phyloP scores from a whole-genome alignment of 1,140 invertebrate species.

The Dufourea novaeangliae region DNA sequence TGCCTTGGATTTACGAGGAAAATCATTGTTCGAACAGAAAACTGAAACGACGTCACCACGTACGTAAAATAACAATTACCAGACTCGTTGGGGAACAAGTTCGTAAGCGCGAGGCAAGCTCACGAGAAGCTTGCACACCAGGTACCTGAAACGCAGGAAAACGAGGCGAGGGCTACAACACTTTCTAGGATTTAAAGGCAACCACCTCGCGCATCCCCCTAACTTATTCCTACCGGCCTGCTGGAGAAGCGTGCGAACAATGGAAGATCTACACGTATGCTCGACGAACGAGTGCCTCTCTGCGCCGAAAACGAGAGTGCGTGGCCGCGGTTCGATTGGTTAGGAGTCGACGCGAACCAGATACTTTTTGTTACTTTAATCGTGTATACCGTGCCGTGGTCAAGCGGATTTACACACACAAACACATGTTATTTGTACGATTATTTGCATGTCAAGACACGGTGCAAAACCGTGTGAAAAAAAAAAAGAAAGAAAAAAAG shows the following conservation, averaged over 20 bases:
- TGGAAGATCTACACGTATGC: neutral
- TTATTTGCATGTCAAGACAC: conserved; percentile 23
- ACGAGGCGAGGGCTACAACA: neutral
- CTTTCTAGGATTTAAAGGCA: conserved; percentile 6
- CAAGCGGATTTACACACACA: conserved; percentile 12
- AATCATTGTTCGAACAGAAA: no score
- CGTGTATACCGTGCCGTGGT: neutral
- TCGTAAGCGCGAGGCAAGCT: neutral
- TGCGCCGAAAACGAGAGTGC: neutral
- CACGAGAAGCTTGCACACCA: conserved; percentile 13
- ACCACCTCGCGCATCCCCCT: neutral
- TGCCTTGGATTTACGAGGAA: no score
- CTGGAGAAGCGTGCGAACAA: neutral
- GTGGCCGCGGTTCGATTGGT: neutral
- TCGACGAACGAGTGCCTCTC: neutral
- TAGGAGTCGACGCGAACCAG: neutral
- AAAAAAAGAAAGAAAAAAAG: neutral
- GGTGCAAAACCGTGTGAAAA: neutral
- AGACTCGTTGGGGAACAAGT: neutral
- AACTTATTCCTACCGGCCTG: neutral
- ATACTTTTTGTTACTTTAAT: neutral
- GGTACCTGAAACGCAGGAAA: neutral
- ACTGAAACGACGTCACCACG: no score
- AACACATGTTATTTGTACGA: conserved; percentile 23
- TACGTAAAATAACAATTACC: neutral